Evolutionary conservation across 2,888 invertebrate genomes (phyloP).

Genomic region (Leptinotarsa juncta): DNA sequence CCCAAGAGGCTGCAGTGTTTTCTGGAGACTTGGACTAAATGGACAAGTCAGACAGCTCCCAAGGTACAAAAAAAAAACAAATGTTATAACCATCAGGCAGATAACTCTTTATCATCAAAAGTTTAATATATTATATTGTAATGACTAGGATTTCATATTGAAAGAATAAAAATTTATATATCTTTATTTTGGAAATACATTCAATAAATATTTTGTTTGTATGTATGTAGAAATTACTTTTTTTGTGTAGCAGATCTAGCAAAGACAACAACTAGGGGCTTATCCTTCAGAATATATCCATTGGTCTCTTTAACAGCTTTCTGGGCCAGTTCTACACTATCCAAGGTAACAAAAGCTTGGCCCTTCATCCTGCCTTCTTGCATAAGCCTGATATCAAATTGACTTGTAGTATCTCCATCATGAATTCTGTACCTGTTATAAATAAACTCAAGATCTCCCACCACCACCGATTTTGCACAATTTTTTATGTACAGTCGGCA

Average conservation of each 20-base stretch:
- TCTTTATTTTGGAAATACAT: no score
- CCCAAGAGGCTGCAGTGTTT: no score
- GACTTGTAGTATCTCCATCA: slow-evolving; percentile 63
- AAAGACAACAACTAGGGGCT: slow-evolving; percentile 92
- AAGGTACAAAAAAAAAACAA: no score
- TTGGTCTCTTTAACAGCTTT: slow-evolving; percentile 86
- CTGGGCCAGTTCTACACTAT: slow-evolving; percentile 76
- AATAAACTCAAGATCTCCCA: slow-evolving; percentile 79
- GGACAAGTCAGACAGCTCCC: no score
- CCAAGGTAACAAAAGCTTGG: slow-evolving; percentile 91
- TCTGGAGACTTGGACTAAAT: no score
- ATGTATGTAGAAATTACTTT: slow-evolving; percentile 26
- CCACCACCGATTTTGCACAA: slow-evolving; percentile 82
- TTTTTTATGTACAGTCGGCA: slow-evolving; percentile 94
- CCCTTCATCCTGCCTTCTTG: slow-evolving; percentile 97
- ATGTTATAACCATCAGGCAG: no score
- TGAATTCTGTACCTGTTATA: slow-evolving; percentile 75
- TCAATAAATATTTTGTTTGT: no score
- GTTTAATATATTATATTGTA: no score
- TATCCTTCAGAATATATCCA: slow-evolving; percentile 86
- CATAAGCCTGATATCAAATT: slow-evolving; percentile 84
- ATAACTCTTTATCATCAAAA: no score
- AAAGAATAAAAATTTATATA: no score
- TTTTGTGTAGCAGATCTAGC: slow-evolving; percentile 69
- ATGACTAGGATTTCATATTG: no score